Evolutionary conservation across 2,113 vertebrate species (phyloP).

Genomic region (Columbina picui): DNA sequence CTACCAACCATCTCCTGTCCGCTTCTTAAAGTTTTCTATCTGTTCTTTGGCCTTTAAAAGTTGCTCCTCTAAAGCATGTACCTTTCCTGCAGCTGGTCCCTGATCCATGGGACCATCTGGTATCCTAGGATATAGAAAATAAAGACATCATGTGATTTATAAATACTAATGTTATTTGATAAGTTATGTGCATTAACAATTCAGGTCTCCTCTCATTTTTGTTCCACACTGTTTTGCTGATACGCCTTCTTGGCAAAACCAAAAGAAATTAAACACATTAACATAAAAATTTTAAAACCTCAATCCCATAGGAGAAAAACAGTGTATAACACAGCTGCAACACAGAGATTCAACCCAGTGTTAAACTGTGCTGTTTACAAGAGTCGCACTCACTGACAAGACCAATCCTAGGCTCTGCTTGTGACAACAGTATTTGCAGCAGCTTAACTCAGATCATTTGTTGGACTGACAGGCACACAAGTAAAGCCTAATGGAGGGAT

Average conservation of each 20-base stretch:
- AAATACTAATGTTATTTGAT: not conserved
- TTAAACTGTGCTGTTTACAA: not conserved
- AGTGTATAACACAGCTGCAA: not conserved
- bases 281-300: not conserved
- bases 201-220: not conserved
- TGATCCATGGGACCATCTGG: slow-evolving; percentile 93
- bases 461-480: not conserved
- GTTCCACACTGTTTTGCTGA: not conserved
- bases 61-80: slow-evolving; percentile 94
- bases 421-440: not conserved
- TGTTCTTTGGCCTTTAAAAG: slow-evolving; percentile 96
- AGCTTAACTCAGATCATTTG: not conserved
- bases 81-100: slow-evolving; percentile 86
- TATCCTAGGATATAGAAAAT: slow-evolving; percentile 82
- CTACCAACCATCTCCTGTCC: slow-evolving; percentile 88
- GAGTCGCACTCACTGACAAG: not conserved
- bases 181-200: not conserved
- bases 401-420: not conserved
- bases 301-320: not conserved
- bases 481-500: not conserved
- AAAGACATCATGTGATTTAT: slow-evolving; percentile 1
- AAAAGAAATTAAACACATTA: not conserved
- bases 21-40: slow-evolving; percentile 94
- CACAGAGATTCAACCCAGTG: not conserved
- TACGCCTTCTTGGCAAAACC: not conserved